Evolutionary conservation across 2,113 vertebrate genomes (phyloP), one percentile per base, ranked within the genome.

Genomic region (Hoplias malabaricus): DNA sequence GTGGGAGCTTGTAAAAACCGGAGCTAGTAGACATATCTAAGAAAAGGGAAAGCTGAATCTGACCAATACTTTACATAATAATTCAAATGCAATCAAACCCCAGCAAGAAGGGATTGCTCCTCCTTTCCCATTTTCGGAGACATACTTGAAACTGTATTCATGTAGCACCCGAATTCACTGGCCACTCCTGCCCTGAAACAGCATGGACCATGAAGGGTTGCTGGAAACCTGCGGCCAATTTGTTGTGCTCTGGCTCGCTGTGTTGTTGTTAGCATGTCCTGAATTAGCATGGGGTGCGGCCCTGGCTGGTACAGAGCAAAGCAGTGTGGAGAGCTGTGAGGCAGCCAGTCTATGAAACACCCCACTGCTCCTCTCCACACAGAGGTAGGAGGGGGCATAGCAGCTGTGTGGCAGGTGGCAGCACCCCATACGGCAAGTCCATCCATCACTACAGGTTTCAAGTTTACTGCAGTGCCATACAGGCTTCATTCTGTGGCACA

Each of bases 391-490:
- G 29, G 38, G 67, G 66, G 29, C 56, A 68, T 25, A 76, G 75
- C 83, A 85, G 75, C 81, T 83, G 84, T 73, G 59, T 62, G 61
- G 78, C 80, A 82, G 79, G 75, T 82, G 79, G 70, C 61, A 72
- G 53, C 34, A 36, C 53, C 69, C 61, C 54, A 76, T 71, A 33
- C 57, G 61, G 62, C 59, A 43, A 62, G 43, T n/a, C 61, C 46
- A 69, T 82, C 81, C 76, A 68, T 82, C 67, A 84, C 38, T 66
- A 65, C 34, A 65, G 65, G 75, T 74, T 62, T 83, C 75, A 27
- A 62, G 72, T 82, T 75, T 62, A 62, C 62, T 43, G 25, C 65
- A 29, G 36, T 16, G 29, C 23, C 23, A 14, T 53, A 21, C 69
- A 40, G 14, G 3, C 36, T 69, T 66, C 57, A 43, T 38, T 40